Base-by-base conservation (phyloP, 2,797 vertebrate genomes). In the Xyrichtys novacula region DNA sequence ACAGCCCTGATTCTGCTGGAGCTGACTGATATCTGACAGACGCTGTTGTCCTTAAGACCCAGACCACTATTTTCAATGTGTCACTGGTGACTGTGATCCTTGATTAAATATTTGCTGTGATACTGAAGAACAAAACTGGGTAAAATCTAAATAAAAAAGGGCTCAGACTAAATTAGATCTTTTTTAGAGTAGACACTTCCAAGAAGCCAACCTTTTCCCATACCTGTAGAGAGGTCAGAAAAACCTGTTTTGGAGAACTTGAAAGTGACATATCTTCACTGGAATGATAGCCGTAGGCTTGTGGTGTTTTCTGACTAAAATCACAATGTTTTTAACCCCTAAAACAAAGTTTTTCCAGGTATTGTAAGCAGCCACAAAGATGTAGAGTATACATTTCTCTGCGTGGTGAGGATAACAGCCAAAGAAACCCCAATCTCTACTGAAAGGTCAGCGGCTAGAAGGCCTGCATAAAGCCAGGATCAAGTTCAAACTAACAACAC, bases 401-500 rank as follows among this genome's bases (percentile, higher is more conserved):
- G n/a, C n/a, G n/a, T n/a, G n/a, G n/a, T n/a, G n/a, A n/a, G n/a
- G n/a, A n/a, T n/a, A n/a, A n/a, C n/a, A n/a, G n/a, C n/a, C n/a
- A n/a, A 55, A 48, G 16, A 46, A 23, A 36, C 32, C 7, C 10
- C 20, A 50, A 36, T 25, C 19, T 34, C 20, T n/a, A 53, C 4
- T 55, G 23, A 69, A 52, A 23, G 15, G 14, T 52, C 50, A 38
- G 63, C 16, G 42, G 65, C 57, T 54, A 9, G 83, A 84, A 71
- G 44, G 49, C 29, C 69, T 49, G 59, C 61, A 65, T 74, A 76
- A 83, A 71, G 67, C 38, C 9, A 19, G 60, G 73, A 55, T 81
- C 67, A 73, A 77, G 74, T 80, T 60, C 77, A 86, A 76, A 79
- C 74, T 14, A 52, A 55, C 64, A 77, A 64, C 54, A 60, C 58